A percentile compares a stretch with the other conserved stretches of the same genome.
phyloP scores from a whole-genome alignment of 2,888 invertebrate species.

The Lobophora halterata region DNA sequence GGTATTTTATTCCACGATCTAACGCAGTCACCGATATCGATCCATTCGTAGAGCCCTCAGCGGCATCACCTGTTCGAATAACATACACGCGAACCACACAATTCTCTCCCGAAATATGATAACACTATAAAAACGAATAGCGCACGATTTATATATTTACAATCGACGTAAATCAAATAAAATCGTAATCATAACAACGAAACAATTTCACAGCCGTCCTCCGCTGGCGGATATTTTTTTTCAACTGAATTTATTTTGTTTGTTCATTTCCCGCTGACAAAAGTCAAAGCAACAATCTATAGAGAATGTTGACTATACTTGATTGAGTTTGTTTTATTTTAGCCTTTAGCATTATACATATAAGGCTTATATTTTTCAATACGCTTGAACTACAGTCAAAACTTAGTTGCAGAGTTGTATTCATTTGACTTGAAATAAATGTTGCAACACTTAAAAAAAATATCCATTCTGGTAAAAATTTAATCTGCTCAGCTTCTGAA shows the following conservation, averaged over 20 bases:
- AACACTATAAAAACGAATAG: constrained; percentile 42
- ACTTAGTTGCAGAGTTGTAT: too few species aligned
- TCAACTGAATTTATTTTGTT: constrained; percentile 56
- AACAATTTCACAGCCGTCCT: constrained; percentile 49
- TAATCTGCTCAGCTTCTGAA: too few species aligned
- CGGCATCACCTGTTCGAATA: constrained; percentile 66
- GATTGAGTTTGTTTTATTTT: too few species aligned
- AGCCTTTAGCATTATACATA: too few species aligned
- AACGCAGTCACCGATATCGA: constrained; percentile 73
- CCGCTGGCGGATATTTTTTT: constrained; percentile 56
- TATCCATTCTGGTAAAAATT: too few species aligned
- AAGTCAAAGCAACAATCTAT: too few species aligned
- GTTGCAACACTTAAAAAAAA: too few species aligned
- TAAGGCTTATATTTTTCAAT: too few species aligned
- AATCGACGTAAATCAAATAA: constrained; percentile 65
- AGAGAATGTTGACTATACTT: too few species aligned
- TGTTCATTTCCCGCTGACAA: constrained; percentile 35
- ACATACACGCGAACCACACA: constrained; percentile 39
- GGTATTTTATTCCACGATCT: constrained; percentile 46
- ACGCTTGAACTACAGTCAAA: too few species aligned
- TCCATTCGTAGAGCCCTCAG: constrained; percentile 69
- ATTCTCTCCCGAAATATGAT: constrained; percentile 34
- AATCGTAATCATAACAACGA: constrained; percentile 61
- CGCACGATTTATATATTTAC: constrained; percentile 57
- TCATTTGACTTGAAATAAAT: too few species aligned